Base-by-base conservation (phyloP, 2,888 invertebrate species). In the Stenurella melanura region DNA sequence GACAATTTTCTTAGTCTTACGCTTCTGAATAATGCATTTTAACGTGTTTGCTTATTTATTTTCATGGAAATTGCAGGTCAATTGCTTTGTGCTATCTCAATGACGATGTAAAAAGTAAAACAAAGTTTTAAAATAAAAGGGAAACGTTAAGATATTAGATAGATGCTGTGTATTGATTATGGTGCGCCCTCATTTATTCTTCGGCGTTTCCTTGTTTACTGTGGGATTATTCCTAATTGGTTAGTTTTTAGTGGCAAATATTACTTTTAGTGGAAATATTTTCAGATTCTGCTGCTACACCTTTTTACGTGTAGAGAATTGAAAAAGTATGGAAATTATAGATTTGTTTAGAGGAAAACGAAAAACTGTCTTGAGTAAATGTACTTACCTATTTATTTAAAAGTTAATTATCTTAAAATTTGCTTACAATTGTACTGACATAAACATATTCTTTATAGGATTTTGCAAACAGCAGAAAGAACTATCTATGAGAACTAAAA, bases 11-110 rank as follows among this genome's bases (percentile, higher is more conserved):
- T 42, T 50, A 72, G 56, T 54, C 68, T 68, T 30, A 10, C 54
- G 68, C 68, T 68, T 56, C 56, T 68, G 68, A 68, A 68, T 68
- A 68, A 68, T 68, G 68, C 21, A 68, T 68, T 68, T 66, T 50
- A 66, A 66, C 66, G 42, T 50, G 66, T 19, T 38, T 66, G 42
- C 66, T 50, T 66, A 66, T 66, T 66, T 66, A 66, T 66, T 50
- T 66, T 19, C 66, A 66, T 38, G 18, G 66, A 66, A 66, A 42
- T 66, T 66, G 50, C 18, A 19, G 66, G 66, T 66, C 66, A 42
- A 66, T 66, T 66, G 66, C 50, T 17, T 50, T 19, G 50, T 19
- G 66, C 50, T 50, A 21, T 50, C 50, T 66, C 19, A 50, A 42
- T 42, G 66, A 66, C 38, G 50, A 66, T 50, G 17, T 66, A 42